Conservation (phyloP, 2,888 invertebrate species). For the Agriopis marginaria region DNA sequence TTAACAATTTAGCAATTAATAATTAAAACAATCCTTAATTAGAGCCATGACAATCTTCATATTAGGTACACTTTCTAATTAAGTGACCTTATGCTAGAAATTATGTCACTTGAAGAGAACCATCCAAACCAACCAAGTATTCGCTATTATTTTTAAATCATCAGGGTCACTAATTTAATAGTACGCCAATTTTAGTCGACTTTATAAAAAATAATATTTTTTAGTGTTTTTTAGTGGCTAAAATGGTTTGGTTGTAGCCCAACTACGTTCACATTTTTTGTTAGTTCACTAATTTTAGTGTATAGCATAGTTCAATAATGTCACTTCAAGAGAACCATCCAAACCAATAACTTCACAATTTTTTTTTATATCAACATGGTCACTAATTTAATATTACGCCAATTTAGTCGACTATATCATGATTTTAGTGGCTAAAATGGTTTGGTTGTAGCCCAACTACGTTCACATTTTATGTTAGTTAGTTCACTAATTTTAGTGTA, state of each 20-base stretch:
- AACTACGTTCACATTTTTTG: too few relatives aligned
- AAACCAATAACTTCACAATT: slow-evolving; percentile 10
- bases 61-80: slow-evolving; percentile 15
- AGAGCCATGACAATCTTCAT: slow-evolving; percentile 15
- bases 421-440: neutral
- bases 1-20: slow-evolving; percentile 37
- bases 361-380: neutral
- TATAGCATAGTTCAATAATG: too few relatives aligned
- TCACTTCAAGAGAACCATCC: neutral
- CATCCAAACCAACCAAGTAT: slow-evolving; percentile 14
- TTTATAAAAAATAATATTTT: too few relatives aligned
- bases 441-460: neutral
- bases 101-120: slow-evolving; percentile 1
- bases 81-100: slow-evolving; percentile 16
- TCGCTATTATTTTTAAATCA: neutral
- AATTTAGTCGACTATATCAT: neutral
- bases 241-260: too few relatives aligned
- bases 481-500: neutral
- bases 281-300: too few relatives aligned
- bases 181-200: too few relatives aligned
- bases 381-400: neutral
- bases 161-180: too few relatives aligned
- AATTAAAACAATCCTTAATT: slow-evolving; percentile 24
- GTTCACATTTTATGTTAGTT: neutral
- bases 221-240: too few relatives aligned